Evolutionary conservation across 2,113 vertebrate genomes (phyloP), one percentile per base, ranked within the genome.

Genomic region (Madoqua kirkii): DNA sequence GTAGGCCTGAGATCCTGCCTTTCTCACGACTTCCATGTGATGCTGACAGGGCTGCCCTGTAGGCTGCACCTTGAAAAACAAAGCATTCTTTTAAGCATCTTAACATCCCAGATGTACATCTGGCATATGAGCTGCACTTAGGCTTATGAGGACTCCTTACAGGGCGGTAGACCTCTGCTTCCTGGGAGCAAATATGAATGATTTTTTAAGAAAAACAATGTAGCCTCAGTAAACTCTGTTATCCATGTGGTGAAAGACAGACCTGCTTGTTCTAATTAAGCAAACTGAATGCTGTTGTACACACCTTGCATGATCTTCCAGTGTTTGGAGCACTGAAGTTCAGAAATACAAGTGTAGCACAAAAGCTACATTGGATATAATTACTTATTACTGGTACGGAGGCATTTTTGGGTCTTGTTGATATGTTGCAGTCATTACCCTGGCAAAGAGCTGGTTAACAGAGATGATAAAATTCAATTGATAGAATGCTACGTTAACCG

Each of bases 371-470:
- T 21, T 95, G 64, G 36, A 45, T 90, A 86, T 57, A 81, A 91
- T 96, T 94, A 50, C 81, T 81, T 93, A 59, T 93, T 93, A 60
- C 12, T 74, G 67, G 27, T 7, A 0, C 50, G 25, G 54, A 94
- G 50, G 19, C 55, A 83, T 92, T 96, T 93, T 54, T 40, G 33
- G 59, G 33, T 91, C 60, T 97, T 95, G 54, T 64, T 89, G n/a
- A 93, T 95, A 84, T 62, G 67, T 60, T 89, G 25, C 36, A 79
- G 31, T 94, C 86, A 83, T 97, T 95, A 86, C 29, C 7, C 60
- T 91, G 74, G 50, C 59, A 92, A 92, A 92, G 33, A 88, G n/a
- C 59, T 96, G 40, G 27, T 83, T 98, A 89, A 97, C 86, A 86
- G 94, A 96, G 88, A 95, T 94, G 54, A n/a, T n/a, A n/a, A n/a